Percentiles rank a stretch among this genome's conserved stretches.
Evolutionary conservation across 92 coral and sea anemone species (phyloP).

Genomic region (Epizoanthus illoricatus): DNA sequence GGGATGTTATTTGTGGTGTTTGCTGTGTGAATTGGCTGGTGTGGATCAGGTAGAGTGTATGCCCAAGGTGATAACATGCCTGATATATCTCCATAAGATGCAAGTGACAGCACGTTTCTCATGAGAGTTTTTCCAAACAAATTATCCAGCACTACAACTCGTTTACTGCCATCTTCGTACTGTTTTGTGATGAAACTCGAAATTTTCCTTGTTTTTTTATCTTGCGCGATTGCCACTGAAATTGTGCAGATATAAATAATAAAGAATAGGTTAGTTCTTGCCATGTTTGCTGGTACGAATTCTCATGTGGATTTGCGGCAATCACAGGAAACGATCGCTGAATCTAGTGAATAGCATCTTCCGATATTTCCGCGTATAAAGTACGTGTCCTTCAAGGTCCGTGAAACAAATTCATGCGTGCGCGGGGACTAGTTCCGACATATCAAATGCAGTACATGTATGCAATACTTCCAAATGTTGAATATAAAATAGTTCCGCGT

Average conservation of each 20-base stretch:
- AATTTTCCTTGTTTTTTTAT: background rate
- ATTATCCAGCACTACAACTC: constrained; percentile 61
- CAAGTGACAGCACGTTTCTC: constrained; percentile 41
- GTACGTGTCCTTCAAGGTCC: too few species aligned
- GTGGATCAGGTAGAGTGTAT: constrained; percentile 59
- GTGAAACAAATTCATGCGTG: too few species aligned
- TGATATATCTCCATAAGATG: constrained; percentile 53
- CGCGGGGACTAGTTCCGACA: too few species aligned
- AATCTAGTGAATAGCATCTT: too few species aligned
- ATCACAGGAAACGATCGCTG: too few species aligned
- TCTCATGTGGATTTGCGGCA: too few species aligned
- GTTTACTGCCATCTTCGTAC: constrained; percentile 54
- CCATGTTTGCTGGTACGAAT: background rate
- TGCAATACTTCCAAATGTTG: too few species aligned
- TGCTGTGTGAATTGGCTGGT: constrained; percentile 51
- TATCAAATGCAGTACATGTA: too few species aligned
- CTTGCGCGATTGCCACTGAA: background rate
- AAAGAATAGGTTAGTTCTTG: background rate
- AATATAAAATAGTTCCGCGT: too few species aligned
- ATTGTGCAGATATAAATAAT: background rate
- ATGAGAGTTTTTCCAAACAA: constrained; percentile 42
- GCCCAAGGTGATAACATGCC: constrained; percentile 80
- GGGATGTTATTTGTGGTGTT: constrained; percentile 68
- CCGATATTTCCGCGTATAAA: too few species aligned
- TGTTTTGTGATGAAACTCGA: constrained; percentile 4